Base-by-base conservation (phyloP, 2,797 vertebrate species). In the Micrastur ruficollis region DNA sequence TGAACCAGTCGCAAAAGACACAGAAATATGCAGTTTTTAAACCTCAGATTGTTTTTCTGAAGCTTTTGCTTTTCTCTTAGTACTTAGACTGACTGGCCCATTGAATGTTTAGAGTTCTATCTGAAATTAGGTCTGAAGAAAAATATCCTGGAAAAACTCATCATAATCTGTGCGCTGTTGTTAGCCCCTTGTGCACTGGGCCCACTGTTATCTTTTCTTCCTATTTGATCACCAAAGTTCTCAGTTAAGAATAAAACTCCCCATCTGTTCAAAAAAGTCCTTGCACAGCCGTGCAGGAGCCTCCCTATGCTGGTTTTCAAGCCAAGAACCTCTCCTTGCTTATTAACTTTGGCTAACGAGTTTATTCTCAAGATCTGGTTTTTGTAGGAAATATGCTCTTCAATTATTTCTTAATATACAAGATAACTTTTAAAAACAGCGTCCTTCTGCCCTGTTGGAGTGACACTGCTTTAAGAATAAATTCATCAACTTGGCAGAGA, bases 311-410 rank as follows among this genome's bases (percentile, higher is more conserved):
- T 46, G 49, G 42, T 55, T 79, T 79, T 79, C 67, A 89, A 20
- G 32, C 11, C 27, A 71, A 79, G 34, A 72, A 52, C 8, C n/a
- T 44, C 31, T 40, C 38, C 40, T 1, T 66, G 23, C 13, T 66
- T 91, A 38, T 6, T 66, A 42, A 44, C 27, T 89, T 71, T 52
- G 42, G 38, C 47, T 53, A 75, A 44, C 2, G 2, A 80, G 42
- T 62, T 52, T 53, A 40, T 83, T 91, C 83, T 67, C n/a, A 62
- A 74, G 15, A 32, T 26, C 50, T 81, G 14, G 2, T 38, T 82
- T 68, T 42, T 29, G 15, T n/a, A 78, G 72, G 86, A 97, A 96
- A 95, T 90, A 91, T 14, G 56, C 71, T 89, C 72, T 74, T 76
- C 31, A 66, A 42, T 92, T 81, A 67, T 94, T 95, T 90, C 68